Base-by-base conservation (phyloP, 2,113 vertebrate species). In the Halcyon senegalensis region DNA sequence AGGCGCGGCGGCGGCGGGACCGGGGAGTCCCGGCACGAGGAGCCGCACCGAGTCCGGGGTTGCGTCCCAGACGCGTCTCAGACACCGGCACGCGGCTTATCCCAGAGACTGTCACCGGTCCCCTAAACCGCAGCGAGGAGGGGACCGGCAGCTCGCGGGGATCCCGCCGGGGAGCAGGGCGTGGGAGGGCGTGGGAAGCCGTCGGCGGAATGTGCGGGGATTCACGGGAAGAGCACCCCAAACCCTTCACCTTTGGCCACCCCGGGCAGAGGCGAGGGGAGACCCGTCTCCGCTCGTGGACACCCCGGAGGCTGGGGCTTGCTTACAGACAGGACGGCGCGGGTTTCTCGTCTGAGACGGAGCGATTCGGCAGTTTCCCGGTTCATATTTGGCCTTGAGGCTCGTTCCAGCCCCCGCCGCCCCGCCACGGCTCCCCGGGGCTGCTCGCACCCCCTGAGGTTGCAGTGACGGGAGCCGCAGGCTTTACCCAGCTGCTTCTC, bases 261-360 rank as follows among this genome's bases (percentile, higher is more conserved):
- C 28, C 4, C 18, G 8, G 35, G 23, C 44, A 46, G 43, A 30
- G 10, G 21, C 9, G 9, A 33, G 33, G 35, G 35, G 48, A 30
- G 0, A 19, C 10, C 33, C 3, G 24, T 18, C 8, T 46, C 31
- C 25, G 10, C 21, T 25, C 16, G n/a, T 9, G 17, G 8, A 48
- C 70, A 39, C 15, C 46, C 46, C 12, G 7, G 23, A n/a, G 35
- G 10, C 33, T 28, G 28, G 15, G 58, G 44, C 28, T 84, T 21
- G 3, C 31, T 68, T 28, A 8, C 12, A 44, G 46, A 20, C 60
- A 6, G 31, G 28, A 39, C 17, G 15, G 24, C 19, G 48, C 15
- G 9, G 11, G 13, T 44, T 83, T 60, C 43, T 51, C 39, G 3
- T 33, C 53, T 33, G 20, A 64, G 27, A 51, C 2, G 19, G n/a